Evolutionary conservation across 2,113 vertebrate genomes (phyloP).

Genomic region (Rhabdornis inornatus): DNA sequence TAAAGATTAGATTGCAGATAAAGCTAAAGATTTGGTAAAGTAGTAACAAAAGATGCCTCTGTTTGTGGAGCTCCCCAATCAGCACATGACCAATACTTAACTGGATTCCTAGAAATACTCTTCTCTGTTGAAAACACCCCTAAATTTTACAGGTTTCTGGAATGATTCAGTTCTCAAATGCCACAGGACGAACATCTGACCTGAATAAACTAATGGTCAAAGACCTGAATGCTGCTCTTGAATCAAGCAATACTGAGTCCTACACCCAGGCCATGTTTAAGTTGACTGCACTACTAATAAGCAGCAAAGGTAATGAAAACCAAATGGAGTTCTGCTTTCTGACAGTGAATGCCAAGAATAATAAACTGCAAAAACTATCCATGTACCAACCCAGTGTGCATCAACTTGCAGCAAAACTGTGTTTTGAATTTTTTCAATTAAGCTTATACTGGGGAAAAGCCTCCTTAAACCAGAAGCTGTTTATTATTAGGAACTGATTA

Average conservation of each 20-base stretch:
- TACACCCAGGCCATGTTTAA: conserved; percentile 96
- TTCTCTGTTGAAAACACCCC: not conserved
- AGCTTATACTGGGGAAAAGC: not conserved
- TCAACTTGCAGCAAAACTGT: not conserved
- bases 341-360: not conserved
- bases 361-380: not conserved
- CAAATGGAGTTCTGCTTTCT: not conserved
- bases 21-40: not conserved
- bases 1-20: not conserved
- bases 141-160: conserved; percentile 82
- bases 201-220: conserved; percentile 89
- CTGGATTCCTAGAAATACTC: not conserved
- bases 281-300: conserved; percentile 91
- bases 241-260: conserved; percentile 73
- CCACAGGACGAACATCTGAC: conserved; percentile 84
- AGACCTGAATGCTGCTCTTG: conserved; percentile 84
- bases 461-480: not conserved
- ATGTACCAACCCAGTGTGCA: not conserved
- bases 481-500: not conserved
- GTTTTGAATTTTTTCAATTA: not conserved
- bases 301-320: conserved; percentile 81
- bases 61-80: not conserved
- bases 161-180: conserved; percentile 91
- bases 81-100: not conserved
- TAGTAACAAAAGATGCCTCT: not conserved